Percentiles rank a stretch among this genome's conserved stretches.
phyloP scores from a whole-genome alignment of 2,888 invertebrate genomes.

The Ligdia adustata region DNA sequence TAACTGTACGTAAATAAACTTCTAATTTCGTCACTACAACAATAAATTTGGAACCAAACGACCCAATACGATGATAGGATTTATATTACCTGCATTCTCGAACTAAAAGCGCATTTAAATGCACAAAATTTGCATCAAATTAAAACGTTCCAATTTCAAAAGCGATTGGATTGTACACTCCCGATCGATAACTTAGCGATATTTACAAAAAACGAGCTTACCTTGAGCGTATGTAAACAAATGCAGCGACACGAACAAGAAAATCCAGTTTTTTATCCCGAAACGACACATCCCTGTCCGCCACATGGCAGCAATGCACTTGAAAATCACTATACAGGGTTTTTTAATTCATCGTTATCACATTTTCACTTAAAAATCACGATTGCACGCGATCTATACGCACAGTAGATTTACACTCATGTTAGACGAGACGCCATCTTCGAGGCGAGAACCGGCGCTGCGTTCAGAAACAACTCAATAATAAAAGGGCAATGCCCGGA shows the following conservation, averaged over 20 bases:
- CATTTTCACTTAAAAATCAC: constrained; percentile 78
- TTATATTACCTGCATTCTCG: constrained; percentile 2
- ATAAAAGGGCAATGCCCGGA: constrained; percentile 78
- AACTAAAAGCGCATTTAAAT: constrained; percentile 1
- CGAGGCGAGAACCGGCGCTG: constrained; percentile 59
- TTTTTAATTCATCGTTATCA: constrained; percentile 81
- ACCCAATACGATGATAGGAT: constrained; percentile 16
- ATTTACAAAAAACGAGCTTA: constrained; percentile 74
- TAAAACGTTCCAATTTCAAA: constrained; percentile 34
- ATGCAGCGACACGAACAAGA: constrained; percentile 72
- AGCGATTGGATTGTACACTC: constrained; percentile 26
- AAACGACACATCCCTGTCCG: constrained; percentile 78
- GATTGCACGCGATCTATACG: constrained; percentile 53
- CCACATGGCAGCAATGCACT: constrained; percentile 71
- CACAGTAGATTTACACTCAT: constrained; percentile 45
- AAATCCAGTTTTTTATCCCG: constrained; percentile 78
- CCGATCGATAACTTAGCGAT: constrained; percentile 69
- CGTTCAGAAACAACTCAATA: constrained; percentile 73
- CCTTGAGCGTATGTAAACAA: constrained; percentile 83
- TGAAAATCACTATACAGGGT: constrained; percentile 63
- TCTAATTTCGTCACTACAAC: constrained; percentile 42
- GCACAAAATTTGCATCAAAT: constrained; percentile 31
- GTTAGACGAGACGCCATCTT: constrained; percentile 72
- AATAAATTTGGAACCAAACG: constrained; percentile 40
- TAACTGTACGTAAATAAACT: constrained; percentile 51